These are phyloP conservation scores for Tympanoctomys barrerae DNA, from an alignment of 2,797 vertebrate genomes.

Conservation along the genomic window DNA sequence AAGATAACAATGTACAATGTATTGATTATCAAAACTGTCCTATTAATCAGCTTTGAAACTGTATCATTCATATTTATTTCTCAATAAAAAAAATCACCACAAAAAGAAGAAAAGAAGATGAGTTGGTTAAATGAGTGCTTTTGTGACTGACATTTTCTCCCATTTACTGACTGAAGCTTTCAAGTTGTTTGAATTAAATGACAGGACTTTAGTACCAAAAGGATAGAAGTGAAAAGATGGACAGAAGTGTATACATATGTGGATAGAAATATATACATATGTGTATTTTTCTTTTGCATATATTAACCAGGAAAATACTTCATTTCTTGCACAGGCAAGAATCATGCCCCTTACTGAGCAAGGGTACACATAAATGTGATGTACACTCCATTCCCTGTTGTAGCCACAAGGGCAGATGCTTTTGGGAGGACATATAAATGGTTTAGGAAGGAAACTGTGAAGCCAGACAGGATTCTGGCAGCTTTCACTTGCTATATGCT, in stretches of 20 bases:
- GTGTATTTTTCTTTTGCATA: background rate
- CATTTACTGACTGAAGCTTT: background rate
- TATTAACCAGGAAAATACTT: background rate
- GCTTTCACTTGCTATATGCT: background rate
- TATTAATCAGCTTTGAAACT: too few relatives aligned
- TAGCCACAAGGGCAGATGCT: background rate
- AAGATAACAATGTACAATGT: too few relatives aligned
- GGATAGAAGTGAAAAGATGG: background rate
- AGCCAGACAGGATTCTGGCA: background rate
- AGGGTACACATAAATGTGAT: background rate
- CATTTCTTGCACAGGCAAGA: background rate
- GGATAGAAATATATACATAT: background rate
- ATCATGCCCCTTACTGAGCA: background rate
- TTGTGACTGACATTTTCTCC: background rate
- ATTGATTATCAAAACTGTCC: too few relatives aligned
- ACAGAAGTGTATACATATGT: background rate
- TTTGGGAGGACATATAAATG: background rate
- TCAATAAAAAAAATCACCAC: too few relatives aligned
- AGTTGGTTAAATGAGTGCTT: background rate
- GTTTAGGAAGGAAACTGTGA: background rate
- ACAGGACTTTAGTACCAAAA: background rate
- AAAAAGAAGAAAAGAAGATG: background rate
- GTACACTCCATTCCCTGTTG: background rate
- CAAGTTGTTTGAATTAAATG: background rate
- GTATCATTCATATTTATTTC: too few relatives aligned